Evolutionary conservation across 2,797 vertebrate genomes (phyloP).

Genomic region (Helarctos malayanus): DNA sequence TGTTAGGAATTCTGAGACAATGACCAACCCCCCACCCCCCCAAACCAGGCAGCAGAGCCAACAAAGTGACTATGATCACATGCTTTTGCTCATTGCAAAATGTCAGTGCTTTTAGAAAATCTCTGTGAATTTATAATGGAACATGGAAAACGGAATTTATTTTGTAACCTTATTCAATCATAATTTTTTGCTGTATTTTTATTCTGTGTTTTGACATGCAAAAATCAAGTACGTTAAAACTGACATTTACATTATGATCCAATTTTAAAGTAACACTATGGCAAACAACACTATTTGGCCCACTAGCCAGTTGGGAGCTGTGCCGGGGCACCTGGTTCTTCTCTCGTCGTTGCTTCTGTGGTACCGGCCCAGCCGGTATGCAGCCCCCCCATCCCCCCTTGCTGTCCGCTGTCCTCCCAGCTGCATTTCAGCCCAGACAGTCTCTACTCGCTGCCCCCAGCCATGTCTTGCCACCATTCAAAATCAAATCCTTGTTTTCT

Average conservation of each 20-base stretch:
- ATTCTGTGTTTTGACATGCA: neutral
- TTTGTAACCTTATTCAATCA: neutral
- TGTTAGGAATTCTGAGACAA: neutral
- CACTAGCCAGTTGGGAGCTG: neutral
- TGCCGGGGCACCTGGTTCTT: accelerated
- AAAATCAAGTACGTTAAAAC: neutral
- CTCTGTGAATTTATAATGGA: neutral
- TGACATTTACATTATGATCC: neutral
- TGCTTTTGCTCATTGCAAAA: neutral
- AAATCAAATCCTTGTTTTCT: neutral
- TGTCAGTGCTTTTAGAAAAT: neutral
- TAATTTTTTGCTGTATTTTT: neutral
- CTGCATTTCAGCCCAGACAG: neutral
- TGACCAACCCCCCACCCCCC: neutral
- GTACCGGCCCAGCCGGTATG: accelerated
- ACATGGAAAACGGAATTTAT: neutral
- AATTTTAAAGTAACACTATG: neutral
- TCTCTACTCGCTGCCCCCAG: neutral
- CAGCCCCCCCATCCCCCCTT: neutral
- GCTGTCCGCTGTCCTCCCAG: neutral
- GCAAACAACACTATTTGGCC: neutral
- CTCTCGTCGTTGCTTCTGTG: too few relatives aligned
- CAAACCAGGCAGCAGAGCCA: too few relatives aligned
- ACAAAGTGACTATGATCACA: neutral
- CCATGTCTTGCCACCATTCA: neutral